These are phyloP conservation scores for Nyctalus aviator DNA, from an alignment of 2,797 vertebrate genomes.

Conservation along the genomic window DNA sequence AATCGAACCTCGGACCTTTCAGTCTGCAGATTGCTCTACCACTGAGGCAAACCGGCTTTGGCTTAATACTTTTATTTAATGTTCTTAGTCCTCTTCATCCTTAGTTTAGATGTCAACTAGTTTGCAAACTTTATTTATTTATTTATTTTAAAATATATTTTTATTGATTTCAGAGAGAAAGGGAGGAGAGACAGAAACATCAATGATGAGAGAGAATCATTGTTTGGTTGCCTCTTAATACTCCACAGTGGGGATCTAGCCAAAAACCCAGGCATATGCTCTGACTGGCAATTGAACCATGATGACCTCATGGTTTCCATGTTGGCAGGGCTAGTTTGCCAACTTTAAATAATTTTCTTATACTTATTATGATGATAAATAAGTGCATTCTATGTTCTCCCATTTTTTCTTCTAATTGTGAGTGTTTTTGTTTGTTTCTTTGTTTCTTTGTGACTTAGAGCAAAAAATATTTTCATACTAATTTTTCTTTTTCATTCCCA, in stretches of 20 bases:
- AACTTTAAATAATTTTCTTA: constrained; percentile 6
- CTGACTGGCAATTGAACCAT: too few relatives aligned
- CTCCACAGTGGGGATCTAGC: too few relatives aligned
- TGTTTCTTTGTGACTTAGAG: neutral
- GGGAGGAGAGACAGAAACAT: too few relatives aligned
- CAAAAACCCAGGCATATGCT: too few relatives aligned
- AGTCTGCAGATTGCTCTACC: too few relatives aligned
- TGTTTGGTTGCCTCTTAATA: too few relatives aligned
- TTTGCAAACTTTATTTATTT: neutral
- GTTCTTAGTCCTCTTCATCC: neutral
- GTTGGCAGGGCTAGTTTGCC: neutral
- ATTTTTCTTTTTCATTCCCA: neutral
- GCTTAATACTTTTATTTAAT: constrained; percentile 6
- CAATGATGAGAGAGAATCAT: too few relatives aligned
- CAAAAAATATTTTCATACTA: neutral
- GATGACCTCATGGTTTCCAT: too few relatives aligned
- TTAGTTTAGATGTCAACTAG: neutral
- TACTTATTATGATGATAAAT: neutral
- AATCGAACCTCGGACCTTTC: too few relatives aligned
- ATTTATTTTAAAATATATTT: too few relatives aligned
- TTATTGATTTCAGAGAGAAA: too few relatives aligned
- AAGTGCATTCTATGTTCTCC: neutral
- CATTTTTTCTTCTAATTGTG: neutral
- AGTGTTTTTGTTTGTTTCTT: neutral
- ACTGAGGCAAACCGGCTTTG: too few relatives aligned